Conservation (phyloP, 2,888 invertebrate genomes). For the Dynastes grantii region DNA sequence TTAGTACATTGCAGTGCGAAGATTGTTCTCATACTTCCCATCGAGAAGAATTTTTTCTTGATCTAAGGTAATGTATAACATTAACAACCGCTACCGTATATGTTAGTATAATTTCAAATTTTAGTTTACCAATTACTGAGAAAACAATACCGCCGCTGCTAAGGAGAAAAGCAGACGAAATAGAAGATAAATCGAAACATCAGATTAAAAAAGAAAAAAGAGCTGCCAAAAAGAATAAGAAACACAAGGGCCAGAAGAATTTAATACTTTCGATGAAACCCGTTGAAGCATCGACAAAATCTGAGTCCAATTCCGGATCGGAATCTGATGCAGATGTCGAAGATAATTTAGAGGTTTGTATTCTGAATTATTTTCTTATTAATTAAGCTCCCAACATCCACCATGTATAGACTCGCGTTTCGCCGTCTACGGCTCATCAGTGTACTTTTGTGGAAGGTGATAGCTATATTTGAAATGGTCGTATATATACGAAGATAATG, state of each 20-base stretch:
- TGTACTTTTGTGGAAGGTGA: too few relatives aligned
- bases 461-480: too few relatives aligned
- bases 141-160: constrained; percentile 82
- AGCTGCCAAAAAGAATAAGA: constrained; percentile 74
- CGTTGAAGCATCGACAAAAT: constrained; percentile 59
- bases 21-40: constrained; percentile 91
- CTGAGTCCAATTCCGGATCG: constrained; percentile 75
- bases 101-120: background rate
- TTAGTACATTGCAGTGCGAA: constrained; percentile 91
- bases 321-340: constrained; percentile 88
- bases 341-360: constrained; percentile 78
- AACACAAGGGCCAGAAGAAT: constrained; percentile 68
- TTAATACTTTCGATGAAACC: constrained; percentile 39
- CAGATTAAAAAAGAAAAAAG: constrained; percentile 79
- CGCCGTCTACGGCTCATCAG: too few relatives aligned
- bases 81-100: constrained; percentile 8
- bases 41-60: constrained; percentile 93
- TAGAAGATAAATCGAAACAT: constrained; percentile 76
- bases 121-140: constrained; percentile 88
- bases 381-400: too few relatives aligned
- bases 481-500: too few relatives aligned
- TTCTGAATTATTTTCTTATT: background rate
- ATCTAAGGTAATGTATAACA: constrained; percentile 74
- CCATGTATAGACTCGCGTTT: too few relatives aligned
- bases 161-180: constrained; percentile 67